A percentile compares a stretch with the other conserved stretches of the same genome.
Evolutionary conservation across 2,113 vertebrate species (phyloP).

Genomic region (Aegypius monachus): DNA sequence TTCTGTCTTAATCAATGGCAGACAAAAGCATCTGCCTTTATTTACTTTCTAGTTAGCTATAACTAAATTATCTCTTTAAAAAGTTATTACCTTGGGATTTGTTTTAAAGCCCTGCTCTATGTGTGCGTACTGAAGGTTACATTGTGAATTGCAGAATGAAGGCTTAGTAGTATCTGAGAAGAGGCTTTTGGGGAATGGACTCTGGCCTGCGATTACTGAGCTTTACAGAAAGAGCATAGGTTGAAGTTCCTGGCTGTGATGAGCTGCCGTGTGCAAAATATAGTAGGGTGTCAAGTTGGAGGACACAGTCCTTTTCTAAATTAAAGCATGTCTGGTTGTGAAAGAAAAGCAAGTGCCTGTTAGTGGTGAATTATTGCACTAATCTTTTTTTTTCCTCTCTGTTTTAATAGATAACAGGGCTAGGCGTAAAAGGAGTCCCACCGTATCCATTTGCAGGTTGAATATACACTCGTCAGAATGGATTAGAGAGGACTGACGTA

Average conservation of each 20-base stretch:
- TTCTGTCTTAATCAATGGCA: not conserved
- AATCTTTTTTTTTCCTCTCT: not conserved
- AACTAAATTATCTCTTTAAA: not conserved
- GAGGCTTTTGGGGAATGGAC: not conserved
- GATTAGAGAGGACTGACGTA: not conserved
- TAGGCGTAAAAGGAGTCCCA: conserved; percentile 85
- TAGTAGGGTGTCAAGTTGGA: not conserved
- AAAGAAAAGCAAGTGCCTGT: not conserved
- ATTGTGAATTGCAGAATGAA: not conserved
- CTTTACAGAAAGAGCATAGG: not conserved
- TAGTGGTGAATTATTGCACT: not conserved
- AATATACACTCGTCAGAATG: not conserved
- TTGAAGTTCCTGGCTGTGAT: not conserved
- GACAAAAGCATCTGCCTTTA: not conserved
- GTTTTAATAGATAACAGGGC: conserved; percentile 81
- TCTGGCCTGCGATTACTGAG: not conserved
- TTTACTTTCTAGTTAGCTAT: not conserved
- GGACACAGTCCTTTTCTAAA: not conserved
- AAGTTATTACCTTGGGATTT: not conserved
- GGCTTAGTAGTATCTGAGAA: not conserved
- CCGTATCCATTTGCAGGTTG: conserved; percentile 77
- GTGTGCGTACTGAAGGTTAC: not conserved
- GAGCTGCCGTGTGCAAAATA: not conserved
- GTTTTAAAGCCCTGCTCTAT: not conserved
- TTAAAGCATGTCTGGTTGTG: not conserved